Percentiles rank a stretch among this genome's conserved stretches.
These are phyloP conservation scores for Diabrotica virgifera DNA, from an alignment of 1,140 invertebrate species.

Conservation along the genomic window DNA sequence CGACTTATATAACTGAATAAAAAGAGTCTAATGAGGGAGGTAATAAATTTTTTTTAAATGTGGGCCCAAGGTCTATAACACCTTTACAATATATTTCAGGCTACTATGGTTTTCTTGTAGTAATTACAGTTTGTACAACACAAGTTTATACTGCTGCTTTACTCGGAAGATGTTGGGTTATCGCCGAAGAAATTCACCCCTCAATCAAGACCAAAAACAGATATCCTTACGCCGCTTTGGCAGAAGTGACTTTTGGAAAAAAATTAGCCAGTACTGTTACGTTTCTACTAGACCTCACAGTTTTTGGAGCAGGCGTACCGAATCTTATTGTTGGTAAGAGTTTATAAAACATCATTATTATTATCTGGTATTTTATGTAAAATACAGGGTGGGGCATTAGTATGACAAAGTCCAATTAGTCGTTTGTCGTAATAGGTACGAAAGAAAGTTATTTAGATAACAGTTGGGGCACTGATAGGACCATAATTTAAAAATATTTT, in stretches of 20 bases:
- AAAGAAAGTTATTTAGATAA: no score
- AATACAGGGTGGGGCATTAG: no score
- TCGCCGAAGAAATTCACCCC: slow-evolving; percentile 66
- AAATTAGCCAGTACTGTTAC: slow-evolving; percentile 59
- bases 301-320: slow-evolving; percentile 72
- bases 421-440: no score
- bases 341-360: neutral
- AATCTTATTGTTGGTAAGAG: slow-evolving; percentile 70
- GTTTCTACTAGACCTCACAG: slow-evolving; percentile 66
- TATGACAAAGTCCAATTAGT: no score
- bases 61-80: no score
- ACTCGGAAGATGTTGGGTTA: slow-evolving; percentile 70
- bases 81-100: slow-evolving; percentile 56
- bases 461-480: no score
- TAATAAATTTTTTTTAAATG: no score
- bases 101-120: slow-evolving; percentile 65
- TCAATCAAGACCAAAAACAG: slow-evolving; percentile 64
- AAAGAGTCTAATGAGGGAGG: no score
- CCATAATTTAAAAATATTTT: no score
- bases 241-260: slow-evolving; percentile 66
- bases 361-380: no score
- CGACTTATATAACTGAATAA: no score
- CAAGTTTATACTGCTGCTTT: slow-evolving; percentile 75
- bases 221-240: slow-evolving; percentile 74
- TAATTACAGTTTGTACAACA: slow-evolving; percentile 61